These are phyloP conservation scores for Lasioglossum lativentre DNA, from an alignment of 2,888 invertebrate species.

Conservation along the genomic window DNA sequence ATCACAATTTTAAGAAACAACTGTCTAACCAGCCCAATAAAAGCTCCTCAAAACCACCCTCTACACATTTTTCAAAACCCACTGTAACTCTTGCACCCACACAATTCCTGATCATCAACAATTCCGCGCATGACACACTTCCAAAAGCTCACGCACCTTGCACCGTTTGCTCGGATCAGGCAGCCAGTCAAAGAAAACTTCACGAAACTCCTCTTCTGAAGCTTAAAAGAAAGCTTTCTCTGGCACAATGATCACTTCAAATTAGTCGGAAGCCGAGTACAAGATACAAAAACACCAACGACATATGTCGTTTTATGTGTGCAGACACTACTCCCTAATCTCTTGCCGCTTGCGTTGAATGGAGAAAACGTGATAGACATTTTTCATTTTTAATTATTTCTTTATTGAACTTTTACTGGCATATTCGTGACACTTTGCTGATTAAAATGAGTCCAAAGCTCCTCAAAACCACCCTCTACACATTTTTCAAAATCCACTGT, in stretches of 20 bases:
- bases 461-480: too few relatives aligned
- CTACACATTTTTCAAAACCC: neutral
- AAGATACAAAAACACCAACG: neutral
- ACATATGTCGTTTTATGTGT: neutral
- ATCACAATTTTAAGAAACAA: too few relatives aligned
- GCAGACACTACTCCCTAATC: too few relatives aligned
- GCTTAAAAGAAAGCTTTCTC: neutral
- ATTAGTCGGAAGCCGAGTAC: neutral
- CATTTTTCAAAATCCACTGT: neutral
- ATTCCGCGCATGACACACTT: neutral
- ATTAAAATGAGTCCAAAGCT: too few relatives aligned
- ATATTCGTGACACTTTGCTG: too few relatives aligned
- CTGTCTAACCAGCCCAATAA: neutral
- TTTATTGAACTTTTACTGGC: too few relatives aligned
- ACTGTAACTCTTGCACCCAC: neutral
- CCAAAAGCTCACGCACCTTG: conserved; percentile 11
- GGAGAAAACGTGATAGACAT: too few relatives aligned
- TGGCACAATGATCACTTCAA: neutral
- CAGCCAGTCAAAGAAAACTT: too few relatives aligned
- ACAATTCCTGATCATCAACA: too few relatives aligned
- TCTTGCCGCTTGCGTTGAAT: too few relatives aligned
- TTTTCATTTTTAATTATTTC: too few relatives aligned
- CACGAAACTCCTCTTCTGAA: neutral
- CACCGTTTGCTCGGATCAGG: conserved; percentile 19
- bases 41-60: neutral